A percentile compares a stretch with the other conserved stretches of the same genome.
Conservation (phyloP, 2,113 vertebrate genomes). For the Polypterus bichir region DNA sequence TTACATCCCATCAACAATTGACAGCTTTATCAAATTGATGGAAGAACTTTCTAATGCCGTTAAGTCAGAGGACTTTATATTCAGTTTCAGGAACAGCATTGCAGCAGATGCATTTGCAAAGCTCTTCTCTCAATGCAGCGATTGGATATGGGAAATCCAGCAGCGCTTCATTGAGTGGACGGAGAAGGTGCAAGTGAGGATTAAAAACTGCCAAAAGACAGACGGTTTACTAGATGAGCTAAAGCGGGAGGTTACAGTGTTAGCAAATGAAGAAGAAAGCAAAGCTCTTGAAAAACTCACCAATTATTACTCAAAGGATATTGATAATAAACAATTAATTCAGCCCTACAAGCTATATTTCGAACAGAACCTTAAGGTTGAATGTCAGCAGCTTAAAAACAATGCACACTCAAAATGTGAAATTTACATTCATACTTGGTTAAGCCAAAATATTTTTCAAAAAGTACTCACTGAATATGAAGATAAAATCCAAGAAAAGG, state of each 20-base stretch:
- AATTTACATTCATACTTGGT: slow-evolving; percentile 10
- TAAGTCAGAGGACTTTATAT: slow-evolving; percentile 41
- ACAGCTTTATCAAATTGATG: slow-evolving; percentile 23
- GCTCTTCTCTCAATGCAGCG: slow-evolving; percentile 21
- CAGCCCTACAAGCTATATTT: slow-evolving; percentile 1
- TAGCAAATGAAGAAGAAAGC: slow-evolving; percentile 21
- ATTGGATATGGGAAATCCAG: slow-evolving; percentile 37
- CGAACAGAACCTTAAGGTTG: too few relatives aligned
- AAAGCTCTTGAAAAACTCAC: slow-evolving; percentile 28
- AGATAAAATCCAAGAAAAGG: slow-evolving; percentile 18
- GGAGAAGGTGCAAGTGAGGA: slow-evolving; percentile 21
- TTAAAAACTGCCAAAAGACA: rapidly evolving
- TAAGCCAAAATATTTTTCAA: slow-evolving; percentile 20
- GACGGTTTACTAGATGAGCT: background rate
- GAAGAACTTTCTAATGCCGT: slow-evolving; percentile 36
- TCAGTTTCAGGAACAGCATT: slow-evolving; percentile 41
- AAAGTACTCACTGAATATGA: slow-evolving; percentile 21
- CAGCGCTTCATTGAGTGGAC: slow-evolving; percentile 29
- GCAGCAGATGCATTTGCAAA: slow-evolving; percentile 31
- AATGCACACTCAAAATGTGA: slow-evolving; percentile 14
- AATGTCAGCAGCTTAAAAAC: background rate
- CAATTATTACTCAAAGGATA: slow-evolving; percentile 15
- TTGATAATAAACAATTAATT: slow-evolving; percentile 20
- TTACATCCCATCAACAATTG: slow-evolving; percentile 10
- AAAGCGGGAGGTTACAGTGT: slow-evolving; percentile 12